Conservation (phyloP, 2,113 vertebrate species). For the Cercopithecus mona region DNA sequence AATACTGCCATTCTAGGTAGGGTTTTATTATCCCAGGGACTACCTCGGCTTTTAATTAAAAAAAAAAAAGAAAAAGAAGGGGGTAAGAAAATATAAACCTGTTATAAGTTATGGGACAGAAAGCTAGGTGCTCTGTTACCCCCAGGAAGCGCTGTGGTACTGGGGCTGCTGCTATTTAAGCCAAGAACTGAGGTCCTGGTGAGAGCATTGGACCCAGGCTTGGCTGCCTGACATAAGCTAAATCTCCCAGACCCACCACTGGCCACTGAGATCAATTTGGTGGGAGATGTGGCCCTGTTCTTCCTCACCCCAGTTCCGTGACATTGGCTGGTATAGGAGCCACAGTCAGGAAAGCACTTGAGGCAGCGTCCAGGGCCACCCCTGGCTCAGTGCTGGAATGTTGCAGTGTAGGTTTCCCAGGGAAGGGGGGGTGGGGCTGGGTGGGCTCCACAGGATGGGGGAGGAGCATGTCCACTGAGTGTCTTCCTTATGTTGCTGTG, state of each 20-base stretch:
- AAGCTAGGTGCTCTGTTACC: slow-evolving; percentile 20
- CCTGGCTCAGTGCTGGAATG: background rate
- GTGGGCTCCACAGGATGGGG: background rate
- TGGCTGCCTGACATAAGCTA: slow-evolving; percentile 49
- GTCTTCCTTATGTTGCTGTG: slow-evolving; percentile 2
- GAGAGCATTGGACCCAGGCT: background rate
- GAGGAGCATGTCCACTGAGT: background rate
- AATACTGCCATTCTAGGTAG: slow-evolving; percentile 49
- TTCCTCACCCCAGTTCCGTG: background rate
- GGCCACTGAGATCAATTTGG: background rate
- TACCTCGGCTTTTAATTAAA: slow-evolving; percentile 59
- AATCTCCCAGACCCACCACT: slow-evolving; percentile 22
- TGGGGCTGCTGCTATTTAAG: slow-evolving; percentile 64
- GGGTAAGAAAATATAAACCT: background rate
- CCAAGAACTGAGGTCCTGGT: slow-evolving; percentile 7
- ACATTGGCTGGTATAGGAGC: background rate
- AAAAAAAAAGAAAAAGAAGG: background rate
- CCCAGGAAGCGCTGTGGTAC: background rate
- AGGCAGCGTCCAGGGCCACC: background rate
- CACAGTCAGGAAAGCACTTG: slow-evolving; percentile 53
- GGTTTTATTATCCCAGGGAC: slow-evolving; percentile 59
- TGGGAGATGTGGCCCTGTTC: background rate
- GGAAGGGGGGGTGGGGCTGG: background rate
- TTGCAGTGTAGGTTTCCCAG: background rate
- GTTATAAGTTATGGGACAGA: background rate